Conservation (phyloP, 2,113 vertebrate genomes). For the western clawed frog (Xenopus tropicalis) region DNA sequence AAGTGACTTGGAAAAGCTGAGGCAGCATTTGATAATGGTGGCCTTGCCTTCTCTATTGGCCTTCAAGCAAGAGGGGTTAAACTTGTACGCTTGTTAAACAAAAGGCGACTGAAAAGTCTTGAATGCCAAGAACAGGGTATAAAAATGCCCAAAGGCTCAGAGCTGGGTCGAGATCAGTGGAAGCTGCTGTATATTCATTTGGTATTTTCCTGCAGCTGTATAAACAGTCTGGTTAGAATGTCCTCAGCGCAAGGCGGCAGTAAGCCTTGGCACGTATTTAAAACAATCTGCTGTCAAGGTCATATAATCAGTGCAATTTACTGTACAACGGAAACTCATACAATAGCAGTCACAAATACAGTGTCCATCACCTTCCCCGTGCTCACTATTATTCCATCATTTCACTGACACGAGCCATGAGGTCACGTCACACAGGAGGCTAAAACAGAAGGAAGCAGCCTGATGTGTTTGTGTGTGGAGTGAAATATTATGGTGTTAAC, state of each 20-base stretch:
- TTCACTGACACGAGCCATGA: background rate
- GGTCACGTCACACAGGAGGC: background rate
- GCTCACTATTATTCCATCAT: background rate
- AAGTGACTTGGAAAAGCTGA: background rate
- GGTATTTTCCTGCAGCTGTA: conserved; percentile 36
- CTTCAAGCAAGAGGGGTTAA: background rate
- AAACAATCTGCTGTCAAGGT: conserved; percentile 35
- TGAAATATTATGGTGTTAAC: no score
- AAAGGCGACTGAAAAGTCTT: background rate
- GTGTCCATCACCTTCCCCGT: background rate
- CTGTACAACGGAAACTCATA: conserved; percentile 22
- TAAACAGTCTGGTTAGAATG: conserved; percentile 34
- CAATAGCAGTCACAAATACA: conserved; percentile 1
- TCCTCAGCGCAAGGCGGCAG: conserved; percentile 23
- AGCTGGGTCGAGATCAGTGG: background rate
- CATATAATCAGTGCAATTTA: conserved; percentile 37
- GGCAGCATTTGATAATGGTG: background rate
- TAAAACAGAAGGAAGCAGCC: no score
- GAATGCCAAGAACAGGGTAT: conserved; percentile 12
- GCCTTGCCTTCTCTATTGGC: background rate
- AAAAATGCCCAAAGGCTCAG: conserved; percentile 3
- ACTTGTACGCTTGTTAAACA: background rate
- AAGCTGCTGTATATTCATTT: conserved; percentile 24
- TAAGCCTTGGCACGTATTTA: conserved; percentile 25
- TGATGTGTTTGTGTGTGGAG: no score